Evolutionary conservation across 2,113 vertebrate genomes (phyloP), one percentile per base, ranked within the genome.

Genomic region (Beaufortia kweichowensis): DNA sequence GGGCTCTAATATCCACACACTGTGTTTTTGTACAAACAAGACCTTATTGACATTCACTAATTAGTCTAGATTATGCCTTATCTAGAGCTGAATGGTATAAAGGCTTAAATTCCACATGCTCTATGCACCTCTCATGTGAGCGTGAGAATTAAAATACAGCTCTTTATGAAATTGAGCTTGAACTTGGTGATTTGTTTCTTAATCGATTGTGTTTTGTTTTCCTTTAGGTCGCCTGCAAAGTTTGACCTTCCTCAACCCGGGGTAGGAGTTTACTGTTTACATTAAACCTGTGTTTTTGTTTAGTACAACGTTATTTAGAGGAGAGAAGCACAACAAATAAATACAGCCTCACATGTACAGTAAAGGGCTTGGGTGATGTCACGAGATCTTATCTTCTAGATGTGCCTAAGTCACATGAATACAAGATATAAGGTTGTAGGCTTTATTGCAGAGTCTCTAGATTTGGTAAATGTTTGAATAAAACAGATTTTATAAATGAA

Each of bases 151-250:
- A 55, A 55, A 69, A 69, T 29, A 21, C 3, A 55, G 12, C 48
- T 55, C 5, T 21, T 17, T 31, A 28, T 68, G n/a, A 15, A 46
- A 41, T 33, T 10, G 77, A 46, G 15, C 0, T 23, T 50, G 19
- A 15, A 0, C 28, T 35, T 76, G 23, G n/a, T 11, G 15, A 28
- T 14, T 15, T 19, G 33, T 41, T 21, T 29, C 21, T 69, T 57
- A n/a, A 75, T 80, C 1, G 78, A 71, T 63, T 10, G 29, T 82
- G 9, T 76, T 79, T 90, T 24, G 80, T 78, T n/a, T 85, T 80
- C 43, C 76, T 81, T 2, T 85, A 99, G 97, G 86, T 95, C 95
- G 78, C 94, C 95, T 35, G 88, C 82, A 60, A 95, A 97, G 87
- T 88, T 90, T 87, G 90, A 85, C 81, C 85, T 91, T 86, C 91